These are phyloP conservation scores for Atopsyche davidsoni DNA, from an alignment of 1,140 invertebrate genomes.

Conservation along the genomic window DNA sequence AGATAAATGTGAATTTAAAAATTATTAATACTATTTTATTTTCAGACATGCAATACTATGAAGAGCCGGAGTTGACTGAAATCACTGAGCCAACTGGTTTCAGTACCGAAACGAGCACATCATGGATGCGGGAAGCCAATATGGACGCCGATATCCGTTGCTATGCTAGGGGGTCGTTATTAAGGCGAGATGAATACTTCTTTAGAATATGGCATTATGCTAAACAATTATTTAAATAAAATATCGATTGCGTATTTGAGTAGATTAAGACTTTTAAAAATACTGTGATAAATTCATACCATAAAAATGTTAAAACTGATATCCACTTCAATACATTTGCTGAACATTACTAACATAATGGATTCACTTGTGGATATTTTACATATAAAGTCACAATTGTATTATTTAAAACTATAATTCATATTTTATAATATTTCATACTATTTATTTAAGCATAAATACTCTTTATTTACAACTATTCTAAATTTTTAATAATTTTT, in stretches of 20 bases:
- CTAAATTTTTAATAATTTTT: not conserved
- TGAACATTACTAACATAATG: not conserved
- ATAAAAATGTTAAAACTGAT: not conserved
- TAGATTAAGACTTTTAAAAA: slow-evolving; percentile 11
- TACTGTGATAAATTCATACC: slow-evolving; percentile 22
- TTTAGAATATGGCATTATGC: slow-evolving; percentile 88
- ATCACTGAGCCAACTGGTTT: slow-evolving; percentile 67
- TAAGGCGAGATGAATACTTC: slow-evolving; percentile 87
- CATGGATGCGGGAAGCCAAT: slow-evolving; percentile 83
- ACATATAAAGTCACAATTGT: slow-evolving; percentile 2
- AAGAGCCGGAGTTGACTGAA: slow-evolving; percentile 51
- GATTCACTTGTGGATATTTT: too few species aligned
- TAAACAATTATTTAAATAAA: slow-evolving; percentile 70
- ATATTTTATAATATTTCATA: not conserved
- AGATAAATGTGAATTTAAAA: too few species aligned
- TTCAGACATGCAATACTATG: slow-evolving; percentile 33
- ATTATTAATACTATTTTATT: too few species aligned
- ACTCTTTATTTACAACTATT: slow-evolving; percentile 1
- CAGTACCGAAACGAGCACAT: slow-evolving; percentile 86
- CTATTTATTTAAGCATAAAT: too few species aligned
- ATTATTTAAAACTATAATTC: slow-evolving; percentile 9
- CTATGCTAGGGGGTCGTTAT: slow-evolving; percentile 74
- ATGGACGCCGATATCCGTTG: slow-evolving; percentile 90
- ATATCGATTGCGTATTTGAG: slow-evolving; percentile 8
- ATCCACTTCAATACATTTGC: slow-evolving; percentile 7